Conservation (phyloP, 2,888 invertebrate species). For the Gerris lacustris region DNA sequence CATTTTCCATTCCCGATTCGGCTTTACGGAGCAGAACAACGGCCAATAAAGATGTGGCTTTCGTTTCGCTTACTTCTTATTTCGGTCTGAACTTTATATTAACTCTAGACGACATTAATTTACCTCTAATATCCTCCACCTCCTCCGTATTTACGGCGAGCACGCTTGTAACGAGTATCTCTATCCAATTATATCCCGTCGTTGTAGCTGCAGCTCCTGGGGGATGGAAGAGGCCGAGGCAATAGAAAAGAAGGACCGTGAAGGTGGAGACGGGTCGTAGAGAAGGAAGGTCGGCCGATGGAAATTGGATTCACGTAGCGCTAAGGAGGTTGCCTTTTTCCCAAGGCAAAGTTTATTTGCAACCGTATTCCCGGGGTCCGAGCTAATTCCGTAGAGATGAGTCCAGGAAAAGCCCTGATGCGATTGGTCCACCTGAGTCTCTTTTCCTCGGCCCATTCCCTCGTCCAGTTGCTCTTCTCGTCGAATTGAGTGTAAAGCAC, state of each 20-base stretch:
- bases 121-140: background rate
- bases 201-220: background rate
- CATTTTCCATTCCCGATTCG: no score
- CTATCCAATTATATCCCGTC: background rate
- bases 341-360: background rate
- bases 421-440: constrained; percentile 5
- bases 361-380: constrained; percentile 1
- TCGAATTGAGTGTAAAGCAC: constrained; percentile 5
- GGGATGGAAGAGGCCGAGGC: background rate
- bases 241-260: constrained; percentile 1
- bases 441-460: background rate
- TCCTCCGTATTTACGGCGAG: background rate
- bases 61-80: background rate
- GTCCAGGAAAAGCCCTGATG: background rate
- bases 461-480: background rate
- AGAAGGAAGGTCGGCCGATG: background rate
- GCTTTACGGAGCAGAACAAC: no score
- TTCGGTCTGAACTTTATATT: no score
- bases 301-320: constrained; percentile 5
- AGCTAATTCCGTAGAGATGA: background rate
- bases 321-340: background rate
- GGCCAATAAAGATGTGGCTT: no score
- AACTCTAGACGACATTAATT: background rate
- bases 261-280: background rate
- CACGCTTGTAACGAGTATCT: constrained; percentile 1